Conservation (phyloP, 1,140 invertebrate species). For the Zaprionus vittiger region DNA sequence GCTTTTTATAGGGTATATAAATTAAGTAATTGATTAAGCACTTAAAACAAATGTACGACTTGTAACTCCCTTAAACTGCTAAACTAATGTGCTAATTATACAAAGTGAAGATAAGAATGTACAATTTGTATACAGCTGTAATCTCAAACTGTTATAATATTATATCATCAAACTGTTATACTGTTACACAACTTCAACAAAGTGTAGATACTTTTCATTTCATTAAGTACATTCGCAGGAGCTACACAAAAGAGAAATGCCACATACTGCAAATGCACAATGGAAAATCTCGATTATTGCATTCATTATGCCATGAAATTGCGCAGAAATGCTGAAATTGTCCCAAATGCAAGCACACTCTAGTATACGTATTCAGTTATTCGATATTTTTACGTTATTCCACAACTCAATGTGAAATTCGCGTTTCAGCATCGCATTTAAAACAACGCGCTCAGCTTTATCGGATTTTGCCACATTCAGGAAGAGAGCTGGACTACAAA, state of each 20-base stretch:
- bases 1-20: no score
- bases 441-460: conserved; percentile 18
- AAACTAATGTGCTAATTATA: no score
- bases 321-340: conserved; percentile 3
- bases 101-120: no score
- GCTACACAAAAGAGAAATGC: not conserved
- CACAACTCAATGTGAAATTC: conserved; percentile 7
- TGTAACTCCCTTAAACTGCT: not conserved
- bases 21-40: no score
- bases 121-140: no score
- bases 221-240: not conserved
- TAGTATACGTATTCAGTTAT: not conserved
- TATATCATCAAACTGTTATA: no score
- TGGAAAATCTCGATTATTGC: not conserved
- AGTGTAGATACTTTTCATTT: not conserved
- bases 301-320: conserved; percentile 4
- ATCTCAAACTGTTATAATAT: no score
- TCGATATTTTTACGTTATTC: not conserved
- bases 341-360: not conserved
- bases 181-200: no score
- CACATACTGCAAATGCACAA: conserved; percentile 1
- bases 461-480: conserved; percentile 30
- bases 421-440: conserved; percentile 15
- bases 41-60: no score
- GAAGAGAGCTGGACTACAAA: not conserved